Conservation (phyloP, 2,888 invertebrate species). For the Brachynemurus nebulosus region DNA sequence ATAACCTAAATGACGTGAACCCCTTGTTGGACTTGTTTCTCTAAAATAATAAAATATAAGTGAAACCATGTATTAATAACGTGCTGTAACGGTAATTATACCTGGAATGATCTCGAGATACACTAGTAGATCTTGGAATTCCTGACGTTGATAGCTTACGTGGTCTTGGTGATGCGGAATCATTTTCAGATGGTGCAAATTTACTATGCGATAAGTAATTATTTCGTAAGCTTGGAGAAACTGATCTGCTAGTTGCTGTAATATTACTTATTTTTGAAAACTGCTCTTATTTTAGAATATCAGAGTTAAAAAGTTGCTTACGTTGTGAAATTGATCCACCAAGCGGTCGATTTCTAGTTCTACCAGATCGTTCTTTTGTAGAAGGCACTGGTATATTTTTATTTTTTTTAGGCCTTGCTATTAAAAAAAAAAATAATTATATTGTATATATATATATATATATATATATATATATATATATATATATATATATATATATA, state of each 20-base stretch:
- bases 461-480: too few relatives aligned
- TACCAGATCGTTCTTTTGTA: slow-evolving; percentile 44
- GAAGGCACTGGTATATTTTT: slow-evolving; percentile 35
- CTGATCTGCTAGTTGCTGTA: slow-evolving; percentile 82
- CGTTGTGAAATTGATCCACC: slow-evolving; percentile 88
- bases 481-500: too few relatives aligned
- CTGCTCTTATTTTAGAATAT: neutral
- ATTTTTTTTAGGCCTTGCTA: slow-evolving; percentile 50
- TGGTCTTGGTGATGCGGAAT: slow-evolving; percentile 31
- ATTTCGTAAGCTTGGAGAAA: slow-evolving; percentile 80
- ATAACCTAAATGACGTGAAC: slow-evolving; percentile 9
- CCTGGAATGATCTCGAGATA: slow-evolving; percentile 44
- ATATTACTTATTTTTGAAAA: slow-evolving; percentile 10
- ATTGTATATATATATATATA: too few relatives aligned
- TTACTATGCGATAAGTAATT: slow-evolving; percentile 55
- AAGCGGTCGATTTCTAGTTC: slow-evolving; percentile 48
- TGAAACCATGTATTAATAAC: too few relatives aligned
- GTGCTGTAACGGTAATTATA: slow-evolving; percentile 15
- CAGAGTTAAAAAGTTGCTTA: slow-evolving; percentile 37
- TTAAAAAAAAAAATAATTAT: neutral
- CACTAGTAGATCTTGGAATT: slow-evolving; percentile 53
- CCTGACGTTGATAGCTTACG: slow-evolving; percentile 49
- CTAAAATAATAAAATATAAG: slow-evolving; percentile 14
- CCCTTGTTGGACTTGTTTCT: slow-evolving; percentile 31
- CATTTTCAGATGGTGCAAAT: slow-evolving; percentile 13